Conservation (phyloP, 2,113 vertebrate genomes). For the Mustelus asterias region DNA sequence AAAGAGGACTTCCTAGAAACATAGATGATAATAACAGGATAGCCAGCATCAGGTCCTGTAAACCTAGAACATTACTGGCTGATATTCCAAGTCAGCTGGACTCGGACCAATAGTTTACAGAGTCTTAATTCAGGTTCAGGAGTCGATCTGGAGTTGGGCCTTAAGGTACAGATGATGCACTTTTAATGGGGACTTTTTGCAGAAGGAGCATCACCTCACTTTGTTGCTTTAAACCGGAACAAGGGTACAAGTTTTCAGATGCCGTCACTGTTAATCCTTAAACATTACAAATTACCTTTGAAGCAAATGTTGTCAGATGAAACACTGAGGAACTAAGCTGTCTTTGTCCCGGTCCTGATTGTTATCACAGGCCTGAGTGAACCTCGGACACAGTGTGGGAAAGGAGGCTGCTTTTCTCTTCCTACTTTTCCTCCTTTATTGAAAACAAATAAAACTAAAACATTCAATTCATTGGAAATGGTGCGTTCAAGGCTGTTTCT, state of each 20-base stretch:
- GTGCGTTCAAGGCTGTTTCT: not conserved
- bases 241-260: not conserved
- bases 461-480: constrained; percentile 11
- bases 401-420: constrained; percentile 18
- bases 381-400: constrained; percentile 8
- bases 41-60: not conserved
- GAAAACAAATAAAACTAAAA: constrained; percentile 18
- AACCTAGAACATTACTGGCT: not conserved
- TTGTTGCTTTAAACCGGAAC: not conserved
- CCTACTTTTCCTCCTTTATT: not conserved
- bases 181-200: not conserved
- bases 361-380: constrained; percentile 18
- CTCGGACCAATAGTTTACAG: not conserved
- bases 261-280: not conserved
- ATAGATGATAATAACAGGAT: not conserved
- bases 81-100: not conserved
- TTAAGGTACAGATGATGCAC: not conserved
- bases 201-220: not conserved
- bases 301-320: constrained; percentile 25
- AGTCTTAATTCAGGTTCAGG: not conserved
- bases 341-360: constrained; percentile 14
- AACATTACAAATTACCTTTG: constrained; percentile 29
- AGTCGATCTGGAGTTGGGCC: not conserved
- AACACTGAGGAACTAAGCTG: not conserved
- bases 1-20: not conserved